These are phyloP conservation scores for Alectoris magna DNA, from an alignment of 2,797 vertebrate species.

Conservation along the genomic window DNA sequence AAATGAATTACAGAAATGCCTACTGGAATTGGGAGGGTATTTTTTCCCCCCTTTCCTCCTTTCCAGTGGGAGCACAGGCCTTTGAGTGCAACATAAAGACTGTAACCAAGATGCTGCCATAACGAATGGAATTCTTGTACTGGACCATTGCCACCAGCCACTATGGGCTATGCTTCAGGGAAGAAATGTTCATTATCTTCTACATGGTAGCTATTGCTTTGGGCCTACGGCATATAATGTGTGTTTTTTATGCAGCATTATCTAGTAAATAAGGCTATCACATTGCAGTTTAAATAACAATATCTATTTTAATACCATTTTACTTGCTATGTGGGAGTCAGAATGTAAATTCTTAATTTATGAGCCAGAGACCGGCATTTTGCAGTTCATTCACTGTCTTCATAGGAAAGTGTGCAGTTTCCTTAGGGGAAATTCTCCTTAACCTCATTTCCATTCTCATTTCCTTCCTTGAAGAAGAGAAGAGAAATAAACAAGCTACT, in stretches of 20 bases:
- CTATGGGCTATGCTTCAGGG: background rate
- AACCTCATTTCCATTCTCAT: background rate
- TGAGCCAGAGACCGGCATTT: background rate
- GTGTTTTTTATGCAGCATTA: background rate
- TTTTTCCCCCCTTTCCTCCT: background rate
- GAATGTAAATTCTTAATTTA: background rate
- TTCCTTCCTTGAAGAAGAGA: background rate
- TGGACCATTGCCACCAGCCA: background rate
- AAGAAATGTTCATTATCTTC: background rate
- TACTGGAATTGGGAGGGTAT: background rate
- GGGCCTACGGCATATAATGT: background rate
- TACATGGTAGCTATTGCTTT: background rate
- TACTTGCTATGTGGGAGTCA: background rate
- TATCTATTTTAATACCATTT: background rate
- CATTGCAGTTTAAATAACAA: background rate
- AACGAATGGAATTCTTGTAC: background rate
- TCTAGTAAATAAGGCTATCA: conserved; percentile 47
- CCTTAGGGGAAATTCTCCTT: background rate
- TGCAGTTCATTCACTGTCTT: background rate
- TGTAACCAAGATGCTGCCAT: background rate
- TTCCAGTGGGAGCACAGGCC: background rate
- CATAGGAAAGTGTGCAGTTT: background rate
- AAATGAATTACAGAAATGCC: background rate
- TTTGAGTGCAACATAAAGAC: background rate
- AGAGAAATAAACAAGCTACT: background rate